Conservation (phyloP, 2,113 vertebrate species). For the Panthera uncia region DNA sequence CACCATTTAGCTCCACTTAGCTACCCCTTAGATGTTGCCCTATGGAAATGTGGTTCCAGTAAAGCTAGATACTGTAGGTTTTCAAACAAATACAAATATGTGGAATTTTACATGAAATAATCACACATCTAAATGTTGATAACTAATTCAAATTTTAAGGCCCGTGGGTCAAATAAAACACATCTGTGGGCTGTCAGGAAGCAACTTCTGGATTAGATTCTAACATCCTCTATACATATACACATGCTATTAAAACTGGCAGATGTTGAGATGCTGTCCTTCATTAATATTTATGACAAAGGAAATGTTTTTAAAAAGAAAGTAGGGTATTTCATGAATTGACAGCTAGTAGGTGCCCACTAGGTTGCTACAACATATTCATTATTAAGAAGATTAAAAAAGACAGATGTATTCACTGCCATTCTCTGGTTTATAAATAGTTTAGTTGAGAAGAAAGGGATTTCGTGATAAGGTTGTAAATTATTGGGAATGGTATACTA, state of each 20-base stretch:
- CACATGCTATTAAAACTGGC: background rate
- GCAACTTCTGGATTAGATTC: background rate
- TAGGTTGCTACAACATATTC: background rate
- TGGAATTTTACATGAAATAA: background rate
- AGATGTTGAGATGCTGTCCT: background rate
- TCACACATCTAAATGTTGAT: background rate
- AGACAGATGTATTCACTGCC: background rate
- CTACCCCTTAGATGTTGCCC: background rate
- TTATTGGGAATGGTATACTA: background rate
- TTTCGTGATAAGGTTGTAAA: background rate
- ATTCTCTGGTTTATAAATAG: slow-evolving; percentile 11
- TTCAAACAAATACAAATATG: background rate
- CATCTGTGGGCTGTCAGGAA: background rate
- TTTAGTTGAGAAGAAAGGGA: background rate
- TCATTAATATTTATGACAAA: slow-evolving; percentile 38
- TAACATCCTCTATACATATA: background rate
- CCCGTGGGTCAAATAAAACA: background rate
- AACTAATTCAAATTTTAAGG: slow-evolving; percentile 8
- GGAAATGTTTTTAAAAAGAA: background rate
- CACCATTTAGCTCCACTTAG: background rate
- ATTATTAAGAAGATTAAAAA: background rate
- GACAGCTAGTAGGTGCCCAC: background rate
- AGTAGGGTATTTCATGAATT: background rate
- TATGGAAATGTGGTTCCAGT: background rate
- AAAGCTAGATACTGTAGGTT: background rate